Evolutionary conservation across 2,888 invertebrate species (phyloP).

Genomic region (Rotaria magnacalcarata): DNA sequence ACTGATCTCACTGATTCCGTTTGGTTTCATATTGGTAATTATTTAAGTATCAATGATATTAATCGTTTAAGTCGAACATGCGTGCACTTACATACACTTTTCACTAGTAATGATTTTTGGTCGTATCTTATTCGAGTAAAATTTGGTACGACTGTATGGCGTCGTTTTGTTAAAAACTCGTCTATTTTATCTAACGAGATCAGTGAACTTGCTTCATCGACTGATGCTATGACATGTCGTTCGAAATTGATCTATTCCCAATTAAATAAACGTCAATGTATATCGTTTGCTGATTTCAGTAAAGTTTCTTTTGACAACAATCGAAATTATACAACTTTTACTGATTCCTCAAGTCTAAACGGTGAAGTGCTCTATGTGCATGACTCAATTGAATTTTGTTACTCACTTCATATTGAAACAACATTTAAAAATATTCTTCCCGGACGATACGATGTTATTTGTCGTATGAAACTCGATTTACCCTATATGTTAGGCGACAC

Average conservation of each 20-base stretch:
- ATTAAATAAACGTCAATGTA: background rate
- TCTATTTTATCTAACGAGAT: background rate
- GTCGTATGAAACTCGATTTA: background rate
- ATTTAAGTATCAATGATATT: slow-evolving; percentile 19
- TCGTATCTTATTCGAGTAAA: background rate
- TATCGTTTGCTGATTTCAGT: background rate
- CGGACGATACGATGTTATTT: background rate
- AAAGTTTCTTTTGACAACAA: background rate
- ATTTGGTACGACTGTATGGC: background rate
- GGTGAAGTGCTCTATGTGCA: background rate
- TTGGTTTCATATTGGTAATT: slow-evolving; percentile 8
- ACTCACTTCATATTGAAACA: background rate
- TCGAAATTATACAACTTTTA: background rate
- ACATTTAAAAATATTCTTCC: slow-evolving; percentile 11
- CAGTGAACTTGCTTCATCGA: too few species aligned
- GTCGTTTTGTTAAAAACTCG: background rate
- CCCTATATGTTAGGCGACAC: background rate
- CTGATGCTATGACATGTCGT: background rate
- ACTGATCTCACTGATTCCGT: background rate
- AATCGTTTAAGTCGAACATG: slow-evolving; percentile 4
- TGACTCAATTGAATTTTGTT: background rate
- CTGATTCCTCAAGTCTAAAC: background rate
- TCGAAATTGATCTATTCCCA: background rate
- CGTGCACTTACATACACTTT: background rate
- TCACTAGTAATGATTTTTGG: slow-evolving; percentile 12